These are phyloP conservation scores for Peromyscus melanophrys DNA, from an alignment of 2,797 vertebrate species.

Conservation along the genomic window DNA sequence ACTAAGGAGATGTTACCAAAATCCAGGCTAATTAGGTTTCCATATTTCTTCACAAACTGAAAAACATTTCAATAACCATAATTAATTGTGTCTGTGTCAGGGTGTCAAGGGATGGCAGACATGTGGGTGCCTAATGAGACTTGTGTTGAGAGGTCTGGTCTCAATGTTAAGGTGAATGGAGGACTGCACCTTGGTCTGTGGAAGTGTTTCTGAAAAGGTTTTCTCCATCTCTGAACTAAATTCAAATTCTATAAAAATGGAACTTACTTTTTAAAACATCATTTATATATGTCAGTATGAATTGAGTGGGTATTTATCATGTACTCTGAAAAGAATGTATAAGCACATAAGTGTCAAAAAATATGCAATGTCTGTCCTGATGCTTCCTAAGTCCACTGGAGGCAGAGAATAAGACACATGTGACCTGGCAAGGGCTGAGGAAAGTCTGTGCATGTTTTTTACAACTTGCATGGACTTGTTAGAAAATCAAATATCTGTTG, in stretches of 20 bases:
- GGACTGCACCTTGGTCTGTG: not conserved
- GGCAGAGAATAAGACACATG: no score
- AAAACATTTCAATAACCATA: slow-evolving; percentile 62
- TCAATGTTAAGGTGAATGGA: not conserved
- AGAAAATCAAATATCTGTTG: not conserved
- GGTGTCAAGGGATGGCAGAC: not conserved
- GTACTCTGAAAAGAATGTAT: not conserved
- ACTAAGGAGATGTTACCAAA: slow-evolving; percentile 86
- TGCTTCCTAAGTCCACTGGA: not conserved
- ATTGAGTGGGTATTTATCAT: not conserved
- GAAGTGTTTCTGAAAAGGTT: not conserved
- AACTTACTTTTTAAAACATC: not conserved
- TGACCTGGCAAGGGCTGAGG: not conserved
- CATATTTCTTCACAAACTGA: slow-evolving; percentile 91
- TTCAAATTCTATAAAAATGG: no score
- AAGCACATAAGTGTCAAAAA: not conserved
- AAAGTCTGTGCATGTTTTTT: not conserved
- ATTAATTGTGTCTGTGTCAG: not conserved
- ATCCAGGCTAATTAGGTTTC: slow-evolving; percentile 89
- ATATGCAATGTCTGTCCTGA: not conserved
- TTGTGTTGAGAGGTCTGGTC: rapidly evolving
- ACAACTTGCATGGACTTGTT: not conserved
- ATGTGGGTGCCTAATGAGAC: not conserved
- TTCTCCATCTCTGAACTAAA: not conserved
- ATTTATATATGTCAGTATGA: not conserved